Base-by-base conservation (phyloP, 2,797 vertebrate genomes). In the Borostomias antarcticus region DNA sequence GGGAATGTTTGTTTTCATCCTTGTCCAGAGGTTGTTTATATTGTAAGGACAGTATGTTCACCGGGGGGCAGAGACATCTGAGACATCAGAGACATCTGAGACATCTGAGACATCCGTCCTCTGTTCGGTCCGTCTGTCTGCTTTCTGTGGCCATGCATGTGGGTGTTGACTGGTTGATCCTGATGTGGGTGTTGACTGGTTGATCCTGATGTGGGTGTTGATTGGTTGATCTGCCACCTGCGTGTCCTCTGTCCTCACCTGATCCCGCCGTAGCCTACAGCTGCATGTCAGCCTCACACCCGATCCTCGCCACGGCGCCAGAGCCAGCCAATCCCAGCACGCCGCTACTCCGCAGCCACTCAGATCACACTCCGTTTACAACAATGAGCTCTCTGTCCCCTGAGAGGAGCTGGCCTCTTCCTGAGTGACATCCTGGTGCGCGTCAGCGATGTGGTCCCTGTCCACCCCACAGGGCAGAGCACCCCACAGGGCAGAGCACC, bases 361-460 rank as follows among this genome's bases (percentile, higher is more conserved):
- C 28, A 2, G 0, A 59, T n/a, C 60, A 15, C 30, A 62, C n/a
- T n/a, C n/a, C n/a, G n/a, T n/a, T 65, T 50, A 30, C 53, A 60
- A 73, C 48, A 75, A 62, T 47, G 13, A 45, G 4, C 26, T 52
- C 40, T 47, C 43, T 78, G 59, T 72, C 28, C 29, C 29, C 8
- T 62, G 51, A 60, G 25, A 60, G 40, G 43, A 48, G 28, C 10
- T 32, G 10, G 15, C 62, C 43, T 58, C 60, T 68, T 70, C 57
- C 64, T 62, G 26, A 69, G 62, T 65, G 54, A 75, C 62, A 58
- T 33, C 58, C 50, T 62, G 61, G 30, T 57, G 37, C 13, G n/a
- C 21, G 45, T 35, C 45, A 62, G 56, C 19, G 21, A 45, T 10
- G 9, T 6, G 43, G 40, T 15, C 8, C 30, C 13, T 43, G 58